Evolutionary conservation across 1,140 invertebrate species (phyloP).

Genomic region (Fopius arisanus): DNA sequence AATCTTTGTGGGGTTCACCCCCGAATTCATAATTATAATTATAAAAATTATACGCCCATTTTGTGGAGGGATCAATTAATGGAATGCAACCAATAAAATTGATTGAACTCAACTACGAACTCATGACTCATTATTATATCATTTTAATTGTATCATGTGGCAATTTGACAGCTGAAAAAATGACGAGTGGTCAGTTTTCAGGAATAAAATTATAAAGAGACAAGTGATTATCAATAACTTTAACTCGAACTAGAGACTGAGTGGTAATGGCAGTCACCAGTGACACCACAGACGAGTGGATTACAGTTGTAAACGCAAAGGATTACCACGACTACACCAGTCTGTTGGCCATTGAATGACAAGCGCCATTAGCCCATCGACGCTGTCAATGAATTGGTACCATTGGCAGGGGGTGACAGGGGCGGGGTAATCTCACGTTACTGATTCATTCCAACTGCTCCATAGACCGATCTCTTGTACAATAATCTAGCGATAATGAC

Average conservation of each 20-base stretch:
- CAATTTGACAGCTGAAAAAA: too few relatives aligned
- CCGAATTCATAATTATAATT: too few relatives aligned
- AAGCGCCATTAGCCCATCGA: constrained; percentile 49
- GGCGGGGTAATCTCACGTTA: not conserved
- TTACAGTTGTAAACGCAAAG: constrained; percentile 21
- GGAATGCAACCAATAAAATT: too few relatives aligned
- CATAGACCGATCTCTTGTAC: constrained; percentile 48
- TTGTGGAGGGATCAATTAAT: too few relatives aligned
- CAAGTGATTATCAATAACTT: too few relatives aligned
- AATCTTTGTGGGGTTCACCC: too few relatives aligned
- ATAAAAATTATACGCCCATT: too few relatives aligned
- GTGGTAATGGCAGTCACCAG: not conserved
- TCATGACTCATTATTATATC: too few relatives aligned
- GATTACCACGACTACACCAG: constrained; percentile 29
- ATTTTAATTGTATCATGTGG: too few relatives aligned
- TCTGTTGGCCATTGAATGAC: constrained; percentile 49
- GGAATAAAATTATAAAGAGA: not conserved
- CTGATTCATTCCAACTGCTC: constrained; percentile 32
- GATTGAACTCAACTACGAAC: too few relatives aligned
- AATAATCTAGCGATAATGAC: constrained; percentile 58
- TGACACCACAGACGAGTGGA: constrained; percentile 6
- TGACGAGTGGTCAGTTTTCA: too few relatives aligned
- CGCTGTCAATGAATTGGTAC: constrained; percentile 54
- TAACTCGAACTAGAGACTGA: too few relatives aligned
- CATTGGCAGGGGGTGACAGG: constrained; percentile 40